phyloP scores from a whole-genome alignment of 2,888 invertebrate species.

The Slavum lentiscoides region DNA sequence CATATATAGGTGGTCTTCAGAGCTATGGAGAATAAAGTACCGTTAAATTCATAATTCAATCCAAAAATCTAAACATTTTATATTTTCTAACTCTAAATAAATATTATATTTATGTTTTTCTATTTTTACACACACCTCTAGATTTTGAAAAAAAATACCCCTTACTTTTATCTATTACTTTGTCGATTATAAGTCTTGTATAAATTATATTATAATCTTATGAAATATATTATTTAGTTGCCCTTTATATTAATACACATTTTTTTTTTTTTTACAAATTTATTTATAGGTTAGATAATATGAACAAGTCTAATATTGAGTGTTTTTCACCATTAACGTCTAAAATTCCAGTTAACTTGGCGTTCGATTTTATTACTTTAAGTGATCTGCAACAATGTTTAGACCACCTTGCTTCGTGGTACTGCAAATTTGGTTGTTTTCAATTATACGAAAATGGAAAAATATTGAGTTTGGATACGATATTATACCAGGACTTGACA shows the following conservation, averaged over 20 bases:
- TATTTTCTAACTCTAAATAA: too few species aligned
- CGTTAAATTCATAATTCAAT: too few species aligned
- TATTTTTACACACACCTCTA: too few species aligned
- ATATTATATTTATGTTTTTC: not conserved
- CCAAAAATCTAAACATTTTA: too few species aligned
- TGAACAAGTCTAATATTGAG: not conserved
- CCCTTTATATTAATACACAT: not conserved
- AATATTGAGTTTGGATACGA: not conserved
- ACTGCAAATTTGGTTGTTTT: conserved; percentile 26
- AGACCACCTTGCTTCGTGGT: conserved; percentile 27
- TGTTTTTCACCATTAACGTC: conserved; percentile 9
- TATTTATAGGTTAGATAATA: conserved; percentile 13
- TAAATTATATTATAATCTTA: not conserved
- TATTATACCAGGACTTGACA: not conserved
- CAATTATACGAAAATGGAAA: conserved; percentile 6
- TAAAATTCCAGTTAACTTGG: conserved; percentile 38
- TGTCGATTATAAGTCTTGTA: too few species aligned
- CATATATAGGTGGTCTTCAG: too few species aligned
- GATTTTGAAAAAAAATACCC: not conserved
- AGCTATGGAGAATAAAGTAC: too few species aligned
- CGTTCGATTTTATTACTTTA: conserved; percentile 20
- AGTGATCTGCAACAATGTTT: conserved; percentile 21
- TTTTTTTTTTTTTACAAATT: not conserved
- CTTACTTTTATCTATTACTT: not conserved
- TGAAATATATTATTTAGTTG: not conserved